phyloP scores from a whole-genome alignment of 1,140 invertebrate species.

The Ostrea denselamellosa region DNA sequence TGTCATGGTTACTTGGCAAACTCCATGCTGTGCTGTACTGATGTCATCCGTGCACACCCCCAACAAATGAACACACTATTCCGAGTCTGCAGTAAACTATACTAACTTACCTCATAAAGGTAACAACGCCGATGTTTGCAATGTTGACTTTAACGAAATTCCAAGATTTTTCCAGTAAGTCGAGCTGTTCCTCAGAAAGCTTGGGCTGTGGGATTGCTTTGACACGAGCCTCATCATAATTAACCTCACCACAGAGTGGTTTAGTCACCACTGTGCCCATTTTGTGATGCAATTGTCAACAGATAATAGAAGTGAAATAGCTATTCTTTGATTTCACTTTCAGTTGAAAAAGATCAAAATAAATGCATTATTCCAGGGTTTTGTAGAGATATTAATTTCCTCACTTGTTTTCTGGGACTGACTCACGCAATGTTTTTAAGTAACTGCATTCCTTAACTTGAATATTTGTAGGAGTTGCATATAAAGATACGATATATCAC shows the following conservation, averaged over 20 bases:
- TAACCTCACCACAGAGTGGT: neutral
- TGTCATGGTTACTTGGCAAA: no score
- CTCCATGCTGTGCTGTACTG: no score
- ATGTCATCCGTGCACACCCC: no score
- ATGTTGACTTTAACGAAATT: slow-evolving; percentile 3
- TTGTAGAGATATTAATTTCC: neutral
- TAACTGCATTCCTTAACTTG: neutral
- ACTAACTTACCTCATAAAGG: neutral
- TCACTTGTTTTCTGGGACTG: neutral
- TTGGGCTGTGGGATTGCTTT: neutral
- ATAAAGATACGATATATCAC: neutral
- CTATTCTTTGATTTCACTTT: neutral
- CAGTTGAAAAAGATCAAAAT: neutral
- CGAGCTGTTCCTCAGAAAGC: neutral
- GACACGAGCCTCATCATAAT: neutral
- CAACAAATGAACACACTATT: no score
- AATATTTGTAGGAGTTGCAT: neutral
- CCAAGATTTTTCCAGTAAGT: neutral
- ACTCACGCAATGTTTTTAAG: neutral
- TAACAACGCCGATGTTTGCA: neutral
- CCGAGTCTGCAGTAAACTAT: neutral
- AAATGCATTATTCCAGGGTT: neutral
- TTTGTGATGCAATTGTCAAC: neutral
- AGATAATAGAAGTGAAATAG: neutral
- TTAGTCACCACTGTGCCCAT: neutral